phyloP scores from a whole-genome alignment of 2,113 vertebrate species.

The Peromyscus polionotus region DNA sequence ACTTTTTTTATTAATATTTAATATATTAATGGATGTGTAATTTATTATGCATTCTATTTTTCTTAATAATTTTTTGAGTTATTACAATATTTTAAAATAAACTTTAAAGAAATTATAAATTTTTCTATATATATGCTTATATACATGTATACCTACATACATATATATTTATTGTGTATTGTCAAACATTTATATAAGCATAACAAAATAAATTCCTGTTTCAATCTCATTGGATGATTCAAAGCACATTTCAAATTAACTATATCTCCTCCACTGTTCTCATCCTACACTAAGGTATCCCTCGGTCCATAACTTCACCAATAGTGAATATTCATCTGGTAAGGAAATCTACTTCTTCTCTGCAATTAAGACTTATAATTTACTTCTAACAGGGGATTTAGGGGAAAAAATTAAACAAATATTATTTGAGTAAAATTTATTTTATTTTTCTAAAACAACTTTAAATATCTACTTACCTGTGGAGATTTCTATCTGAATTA shows the following conservation, averaged over 20 bases:
- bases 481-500: neutral
- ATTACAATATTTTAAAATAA: neutral
- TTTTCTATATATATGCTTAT: neutral
- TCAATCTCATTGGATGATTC: neutral
- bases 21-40: neutral
- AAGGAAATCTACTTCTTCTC: neutral
- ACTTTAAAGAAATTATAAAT: neutral
- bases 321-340: neutral
- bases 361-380: neutral
- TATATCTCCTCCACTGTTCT: neutral
- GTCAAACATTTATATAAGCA: neutral
- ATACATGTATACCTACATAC: no score
- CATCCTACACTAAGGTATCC: neutral
- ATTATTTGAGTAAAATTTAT: neutral
- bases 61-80: neutral
- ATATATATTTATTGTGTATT: neutral
- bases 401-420: neutral
- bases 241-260: conserved; percentile 2
- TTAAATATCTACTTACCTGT: neutral
- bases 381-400: neutral
- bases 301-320: neutral
- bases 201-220: neutral
- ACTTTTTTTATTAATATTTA: neutral
- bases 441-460: neutral
- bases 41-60: neutral